Conservation (phyloP, 37 sponge, comb jelly and placozoan species). For the Haliclona indistincta region DNA sequence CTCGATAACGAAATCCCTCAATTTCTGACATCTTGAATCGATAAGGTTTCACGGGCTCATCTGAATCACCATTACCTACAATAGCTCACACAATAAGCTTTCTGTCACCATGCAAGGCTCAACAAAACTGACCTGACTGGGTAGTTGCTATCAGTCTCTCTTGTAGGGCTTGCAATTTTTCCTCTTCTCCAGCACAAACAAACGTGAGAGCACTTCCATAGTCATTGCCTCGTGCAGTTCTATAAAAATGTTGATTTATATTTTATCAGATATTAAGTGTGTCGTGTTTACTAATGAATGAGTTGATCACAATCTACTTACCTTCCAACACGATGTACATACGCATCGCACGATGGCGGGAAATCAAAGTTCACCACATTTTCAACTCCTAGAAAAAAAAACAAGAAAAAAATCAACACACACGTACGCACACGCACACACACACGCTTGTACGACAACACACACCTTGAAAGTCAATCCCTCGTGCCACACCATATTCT, state of each 20-base stretch:
- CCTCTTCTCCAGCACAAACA: conserved; percentile 75
- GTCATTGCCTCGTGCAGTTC: conserved; percentile 89
- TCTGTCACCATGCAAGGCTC: too few species aligned
- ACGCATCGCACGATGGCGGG: conserved; percentile 75
- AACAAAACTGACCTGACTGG: neutral
- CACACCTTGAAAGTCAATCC: conserved; percentile 93
- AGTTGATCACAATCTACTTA: conserved; percentile 16
- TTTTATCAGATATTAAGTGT: too few species aligned
- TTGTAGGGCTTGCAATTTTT: conserved; percentile 39
- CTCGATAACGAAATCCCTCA: conserved; percentile 94
- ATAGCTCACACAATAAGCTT: too few species aligned
- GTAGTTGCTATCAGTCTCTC: conserved; percentile 27
- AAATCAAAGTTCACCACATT: conserved; percentile 98
- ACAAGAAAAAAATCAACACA: neutral
- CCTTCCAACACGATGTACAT: conserved; percentile 97
- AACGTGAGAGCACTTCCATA: conserved; percentile 86
- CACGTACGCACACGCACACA: neutral
- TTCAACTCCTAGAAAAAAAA: conserved; percentile 72
- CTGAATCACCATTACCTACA: neutral
- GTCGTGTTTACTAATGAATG: too few species aligned
- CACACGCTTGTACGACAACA: neutral
- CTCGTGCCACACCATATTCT: conserved; percentile 87
- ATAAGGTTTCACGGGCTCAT: conserved; percentile 69
- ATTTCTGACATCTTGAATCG: conserved; percentile 93
- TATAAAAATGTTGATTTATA: too few species aligned